phyloP scores from a whole-genome alignment of 2,888 invertebrate genomes.

The Sinelater perroti region DNA sequence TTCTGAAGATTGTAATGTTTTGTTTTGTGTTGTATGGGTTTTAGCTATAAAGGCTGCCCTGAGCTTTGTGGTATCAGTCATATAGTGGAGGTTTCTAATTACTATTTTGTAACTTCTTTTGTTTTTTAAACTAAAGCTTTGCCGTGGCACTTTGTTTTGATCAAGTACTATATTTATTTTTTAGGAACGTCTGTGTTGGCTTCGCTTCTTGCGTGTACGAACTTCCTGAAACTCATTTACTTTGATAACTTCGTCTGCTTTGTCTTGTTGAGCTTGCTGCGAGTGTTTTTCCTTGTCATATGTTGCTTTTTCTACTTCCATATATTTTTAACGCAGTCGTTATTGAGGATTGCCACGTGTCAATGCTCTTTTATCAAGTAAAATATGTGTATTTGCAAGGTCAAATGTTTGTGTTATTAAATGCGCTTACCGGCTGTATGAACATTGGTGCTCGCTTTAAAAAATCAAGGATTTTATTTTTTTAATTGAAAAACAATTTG shows the following conservation, averaged over 20 bases:
- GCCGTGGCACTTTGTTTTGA: not conserved
- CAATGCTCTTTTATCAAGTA: not conserved
- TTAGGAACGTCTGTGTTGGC: not conserved
- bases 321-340: not conserved
- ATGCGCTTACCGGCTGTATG: not conserved
- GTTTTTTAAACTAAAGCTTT: not conserved
- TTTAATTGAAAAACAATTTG: too few species aligned
- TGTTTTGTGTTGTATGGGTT: not conserved
- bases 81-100: too few species aligned
- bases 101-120: too few species aligned
- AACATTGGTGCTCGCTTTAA: too few species aligned
- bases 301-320: conserved; percentile 3
- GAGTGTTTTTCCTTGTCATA: not conserved
- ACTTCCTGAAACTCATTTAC: conserved; percentile 2
- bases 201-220: conserved; percentile 4
- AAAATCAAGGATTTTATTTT: too few species aligned
- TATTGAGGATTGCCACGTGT: conserved; percentile 2
- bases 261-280: not conserved
- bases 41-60: too few species aligned
- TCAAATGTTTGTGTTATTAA: conserved; percentile 3
- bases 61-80: too few species aligned
- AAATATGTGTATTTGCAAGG: not conserved
- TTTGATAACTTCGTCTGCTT: conserved; percentile 2
- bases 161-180: not conserved
- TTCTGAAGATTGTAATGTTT: not conserved